phyloP scores from a whole-genome alignment of 2,888 invertebrate species.

The Eilema depressum region DNA sequence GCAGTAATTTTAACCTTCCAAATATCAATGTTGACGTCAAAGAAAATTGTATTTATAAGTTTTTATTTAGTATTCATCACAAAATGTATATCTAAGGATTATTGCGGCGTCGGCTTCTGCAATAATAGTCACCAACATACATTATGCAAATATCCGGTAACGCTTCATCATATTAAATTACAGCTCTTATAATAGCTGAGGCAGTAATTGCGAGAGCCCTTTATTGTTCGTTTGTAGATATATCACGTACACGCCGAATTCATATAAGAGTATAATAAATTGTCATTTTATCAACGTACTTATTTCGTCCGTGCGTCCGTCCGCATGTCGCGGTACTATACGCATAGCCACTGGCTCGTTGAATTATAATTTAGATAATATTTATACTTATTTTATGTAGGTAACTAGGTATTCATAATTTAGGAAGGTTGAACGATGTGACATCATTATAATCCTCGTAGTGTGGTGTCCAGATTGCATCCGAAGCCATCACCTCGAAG shows the following conservation, averaged over 20 bases:
- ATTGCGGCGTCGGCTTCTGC: slow-evolving; percentile 64
- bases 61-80: slow-evolving; percentile 38
- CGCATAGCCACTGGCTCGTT: background rate
- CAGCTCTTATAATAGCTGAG: background rate
- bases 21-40: slow-evolving; percentile 41
- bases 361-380: background rate
- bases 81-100: slow-evolving; percentile 55
- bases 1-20: slow-evolving; percentile 18
- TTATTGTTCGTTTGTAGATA: background rate
- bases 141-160: slow-evolving; percentile 68
- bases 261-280: background rate
- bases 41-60: slow-evolving; percentile 42
- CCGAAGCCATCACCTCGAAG: too few species aligned
- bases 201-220: background rate
- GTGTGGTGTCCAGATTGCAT: too few species aligned
- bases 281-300: background rate
- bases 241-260: background rate
- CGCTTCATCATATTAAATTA: background rate
- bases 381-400: too few species aligned
- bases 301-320: too few species aligned
- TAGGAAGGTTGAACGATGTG: too few species aligned
- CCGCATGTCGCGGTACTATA: background rate
- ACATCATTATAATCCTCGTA: too few species aligned
- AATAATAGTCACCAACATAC: slow-evolving; percentile 65
- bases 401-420: too few species aligned